phyloP scores from a whole-genome alignment of 2,797 vertebrate genomes.

The Ceryle rudis region DNA sequence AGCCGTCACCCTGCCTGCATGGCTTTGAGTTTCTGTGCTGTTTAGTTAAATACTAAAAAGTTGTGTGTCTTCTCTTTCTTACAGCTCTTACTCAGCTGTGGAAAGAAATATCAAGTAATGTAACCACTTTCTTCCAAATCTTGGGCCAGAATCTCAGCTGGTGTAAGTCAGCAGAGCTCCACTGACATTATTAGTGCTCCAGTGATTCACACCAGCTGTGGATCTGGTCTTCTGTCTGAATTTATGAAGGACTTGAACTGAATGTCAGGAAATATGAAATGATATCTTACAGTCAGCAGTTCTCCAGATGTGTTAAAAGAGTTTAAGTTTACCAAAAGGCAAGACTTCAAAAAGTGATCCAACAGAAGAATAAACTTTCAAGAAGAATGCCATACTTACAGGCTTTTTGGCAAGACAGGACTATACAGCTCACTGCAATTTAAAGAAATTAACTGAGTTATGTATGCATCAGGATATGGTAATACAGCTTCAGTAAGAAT shows the following conservation, averaged over 20 bases:
- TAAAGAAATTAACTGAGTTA: constrained; percentile 34
- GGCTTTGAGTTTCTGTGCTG: neutral
- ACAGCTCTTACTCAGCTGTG: constrained; percentile 12
- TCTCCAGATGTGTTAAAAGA: constrained; percentile 68
- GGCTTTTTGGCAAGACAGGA: neutral
- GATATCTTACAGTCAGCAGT: constrained; percentile 62
- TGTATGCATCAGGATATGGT: neutral
- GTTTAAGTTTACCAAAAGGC: constrained; percentile 59
- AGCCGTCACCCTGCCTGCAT: neutral
- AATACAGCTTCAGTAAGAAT: neutral
- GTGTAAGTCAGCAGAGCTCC: constrained; percentile 43
- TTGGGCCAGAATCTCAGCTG: constrained; percentile 53
- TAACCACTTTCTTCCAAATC: constrained; percentile 40
- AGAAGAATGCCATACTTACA: constrained; percentile 29
- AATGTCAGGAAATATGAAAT: constrained; percentile 68
- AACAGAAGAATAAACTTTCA: constrained; percentile 50
- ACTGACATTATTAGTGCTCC: constrained; percentile 51
- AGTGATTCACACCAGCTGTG: constrained; percentile 65
- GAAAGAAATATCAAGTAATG: constrained; percentile 41
- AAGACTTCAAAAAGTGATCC: constrained; percentile 57
- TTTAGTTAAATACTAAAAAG: neutral
- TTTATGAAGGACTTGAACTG: constrained; percentile 49
- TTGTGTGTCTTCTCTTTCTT: neutral
- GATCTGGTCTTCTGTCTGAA: constrained; percentile 24
- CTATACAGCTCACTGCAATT: neutral